These are phyloP conservation scores for Monochamus saltuarius DNA, from an alignment of 1,140 invertebrate species.

Conservation along the genomic window DNA sequence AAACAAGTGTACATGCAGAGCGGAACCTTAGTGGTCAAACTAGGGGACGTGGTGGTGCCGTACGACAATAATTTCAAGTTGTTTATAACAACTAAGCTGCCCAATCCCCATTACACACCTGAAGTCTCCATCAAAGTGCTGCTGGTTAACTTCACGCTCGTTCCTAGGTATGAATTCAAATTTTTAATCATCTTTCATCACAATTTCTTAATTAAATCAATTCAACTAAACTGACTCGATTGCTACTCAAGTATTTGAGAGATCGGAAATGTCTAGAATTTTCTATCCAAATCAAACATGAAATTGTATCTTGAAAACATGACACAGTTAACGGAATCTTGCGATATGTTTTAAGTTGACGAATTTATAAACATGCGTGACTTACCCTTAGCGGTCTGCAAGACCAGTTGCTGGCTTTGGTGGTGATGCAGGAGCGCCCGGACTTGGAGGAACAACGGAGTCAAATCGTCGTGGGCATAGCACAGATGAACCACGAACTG, in stretches of 20 bases:
- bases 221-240: too few species aligned
- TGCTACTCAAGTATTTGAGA: too few species aligned
- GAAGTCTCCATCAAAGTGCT: conserved; percentile 69
- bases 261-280: too few species aligned
- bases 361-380: too few species aligned
- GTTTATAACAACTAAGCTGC: conserved; percentile 70
- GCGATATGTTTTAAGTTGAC: too few species aligned
- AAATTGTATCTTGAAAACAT: too few species aligned
- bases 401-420: conserved; percentile 73
- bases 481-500: conserved; percentile 65
- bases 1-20: conserved; percentile 56
- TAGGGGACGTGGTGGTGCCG: conserved; percentile 64
- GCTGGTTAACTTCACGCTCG: conserved; percentile 70
- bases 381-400: conserved; percentile 66
- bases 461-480: conserved; percentile 61
- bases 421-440: conserved; percentile 69
- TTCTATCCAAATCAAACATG: too few species aligned
- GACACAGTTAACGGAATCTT: too few species aligned
- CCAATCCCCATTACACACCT: conserved; percentile 71
- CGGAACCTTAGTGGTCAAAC: conserved; percentile 51
- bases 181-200: not conserved
- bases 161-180: conserved; percentile 41
- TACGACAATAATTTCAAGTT: conserved; percentile 65
- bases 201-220: not conserved
- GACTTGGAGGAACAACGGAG: conserved; percentile 69